Evolutionary conservation across 2,888 invertebrate species (phyloP).

Genomic region (Hirtodrosophila trivittata): DNA sequence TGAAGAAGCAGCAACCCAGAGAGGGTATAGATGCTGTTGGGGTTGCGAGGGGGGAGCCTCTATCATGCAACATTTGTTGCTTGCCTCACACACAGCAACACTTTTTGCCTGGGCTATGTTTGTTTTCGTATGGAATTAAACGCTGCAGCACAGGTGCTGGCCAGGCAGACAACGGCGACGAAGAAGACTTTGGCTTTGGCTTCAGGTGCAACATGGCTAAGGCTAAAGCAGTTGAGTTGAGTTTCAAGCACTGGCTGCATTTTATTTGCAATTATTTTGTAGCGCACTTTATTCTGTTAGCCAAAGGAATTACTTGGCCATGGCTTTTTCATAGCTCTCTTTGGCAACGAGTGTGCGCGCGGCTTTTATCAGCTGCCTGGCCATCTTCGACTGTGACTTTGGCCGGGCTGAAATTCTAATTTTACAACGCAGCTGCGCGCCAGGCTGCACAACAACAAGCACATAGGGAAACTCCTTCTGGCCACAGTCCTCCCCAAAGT

Average conservation of each 20-base stretch:
- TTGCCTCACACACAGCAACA: conserved; percentile 59
- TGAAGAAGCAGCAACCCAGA: conserved; percentile 24
- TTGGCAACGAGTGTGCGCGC: conserved; percentile 33
- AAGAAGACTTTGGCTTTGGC: conserved; percentile 21
- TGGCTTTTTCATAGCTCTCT: conserved; percentile 44
- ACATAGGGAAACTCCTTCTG: conserved; percentile 22
- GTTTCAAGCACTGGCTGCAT: conserved; percentile 58
- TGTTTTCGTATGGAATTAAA: conserved; percentile 73
- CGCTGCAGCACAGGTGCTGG: conserved; percentile 75
- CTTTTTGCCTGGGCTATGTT: conserved; percentile 59
- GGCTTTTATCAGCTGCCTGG: conserved; percentile 60
- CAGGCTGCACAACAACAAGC: conserved; percentile 28
- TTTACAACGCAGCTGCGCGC: conserved; percentile 79
- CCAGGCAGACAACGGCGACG: conserved; percentile 11
- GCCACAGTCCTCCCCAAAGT: conserved; percentile 1
- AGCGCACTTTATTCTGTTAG: conserved; percentile 70
- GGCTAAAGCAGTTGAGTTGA: conserved; percentile 29
- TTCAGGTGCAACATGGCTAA: conserved; percentile 54
- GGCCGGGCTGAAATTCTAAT: conserved; percentile 70
- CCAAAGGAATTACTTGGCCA: conserved; percentile 68
- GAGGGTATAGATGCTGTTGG: conserved; percentile 5
- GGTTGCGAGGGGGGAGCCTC: conserved; percentile 7
- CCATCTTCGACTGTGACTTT: conserved; percentile 57
- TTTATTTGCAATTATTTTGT: conserved; percentile 82
- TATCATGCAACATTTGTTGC: conserved; percentile 78